Evolutionary conservation across 2,797 vertebrate species (phyloP), one percentile per base, ranked within the genome.

Genomic region (Clarias platycephalus): DNA sequence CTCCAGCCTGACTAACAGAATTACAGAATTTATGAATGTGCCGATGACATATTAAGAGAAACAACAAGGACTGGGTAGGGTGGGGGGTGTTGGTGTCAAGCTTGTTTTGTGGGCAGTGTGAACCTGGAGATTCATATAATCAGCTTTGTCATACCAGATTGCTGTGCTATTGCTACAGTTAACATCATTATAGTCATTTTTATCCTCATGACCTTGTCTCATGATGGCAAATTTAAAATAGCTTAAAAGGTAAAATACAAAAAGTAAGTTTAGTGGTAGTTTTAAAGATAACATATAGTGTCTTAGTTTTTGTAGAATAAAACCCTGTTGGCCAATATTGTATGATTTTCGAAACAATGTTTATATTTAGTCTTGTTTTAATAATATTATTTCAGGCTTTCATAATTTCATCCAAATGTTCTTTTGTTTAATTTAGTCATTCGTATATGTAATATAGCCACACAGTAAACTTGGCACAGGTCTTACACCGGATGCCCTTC

Each of bases 21-120:
- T 55, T 68, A 67, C 31, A 49, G 53, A 70, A 70, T 79, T 58
- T 60, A 26, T 68, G 62, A 58, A 44, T 49, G 37, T 31, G 58
- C 37, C 34, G 66, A 84, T 49, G 66, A 62, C 71, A 71, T 70
- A 84, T 37, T 44, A 71, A 79, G 31, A 53, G 31, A 70, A 34
- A 28, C 31, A 37, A 78, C 58, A 34, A 1, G 16, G 20, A 24
- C 15, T 31, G 20, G 16, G 26, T 68, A 58, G 16, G 37, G 37
- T 40, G 58, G 34, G 22, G 8, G 22, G 6, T 62, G 44, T 40
- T 49, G 55, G 31, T 66, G 66, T 67, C 60, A 1, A 22, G 28
- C 44, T 78, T 22, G 12, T 4, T 28, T 53, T 77, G 44, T 49
- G 15, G 40, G 40, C 40, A 0, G 70, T 24, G 40, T n/a, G 34